Evolutionary conservation across 2,797 vertebrate species (phyloP), one percentile per base, ranked within the genome.

Genomic region (Forpus xanthops): DNA sequence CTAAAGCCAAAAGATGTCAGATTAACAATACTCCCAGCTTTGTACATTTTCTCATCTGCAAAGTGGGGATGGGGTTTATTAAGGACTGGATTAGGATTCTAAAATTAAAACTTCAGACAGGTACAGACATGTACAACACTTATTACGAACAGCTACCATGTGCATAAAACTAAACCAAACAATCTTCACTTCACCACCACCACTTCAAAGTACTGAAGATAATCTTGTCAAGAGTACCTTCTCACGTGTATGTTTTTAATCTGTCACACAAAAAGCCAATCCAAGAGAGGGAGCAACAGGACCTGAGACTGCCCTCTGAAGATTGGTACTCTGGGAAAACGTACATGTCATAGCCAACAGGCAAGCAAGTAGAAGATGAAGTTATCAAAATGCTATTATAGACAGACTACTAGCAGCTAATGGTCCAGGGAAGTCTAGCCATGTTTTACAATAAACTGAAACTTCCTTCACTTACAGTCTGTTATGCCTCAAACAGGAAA

Each of bases 1-100:
- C 74, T 79, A 49, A 79, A 91, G 85, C 83, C 88, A 86, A 92
- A 82, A 82, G 52, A 73, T 76, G 37, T 39, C 88, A 90, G 79
- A 91, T 74, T 39, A 93, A 74, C 72, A 35, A 6, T 58, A 85
- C 30, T 39, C 37, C 8, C 4, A 77, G 52, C 44, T 83, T 74
- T 74, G 68, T 37, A 37, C 28, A 15, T 31, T 71, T 71, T 42
- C 52, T 80, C 83, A 66, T 50, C 68, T 62, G 49, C n/a, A 47
- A 50, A 64, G 89, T 4, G 11, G 37, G 65, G 75, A 87, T 25
- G 33, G n/a, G 77, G 53, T 84, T 95, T 82, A 73, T 25, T 70
- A 72, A 81, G 60, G 85, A 42, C 49, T 47, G 66, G 55, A 71
- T 85, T 25, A 66, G 6, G n/a, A 45, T 45, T 74, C 72, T 89